Base-by-base conservation (phyloP, 2,888 invertebrate genomes). In the Steinernema carpocapsae region DNA sequence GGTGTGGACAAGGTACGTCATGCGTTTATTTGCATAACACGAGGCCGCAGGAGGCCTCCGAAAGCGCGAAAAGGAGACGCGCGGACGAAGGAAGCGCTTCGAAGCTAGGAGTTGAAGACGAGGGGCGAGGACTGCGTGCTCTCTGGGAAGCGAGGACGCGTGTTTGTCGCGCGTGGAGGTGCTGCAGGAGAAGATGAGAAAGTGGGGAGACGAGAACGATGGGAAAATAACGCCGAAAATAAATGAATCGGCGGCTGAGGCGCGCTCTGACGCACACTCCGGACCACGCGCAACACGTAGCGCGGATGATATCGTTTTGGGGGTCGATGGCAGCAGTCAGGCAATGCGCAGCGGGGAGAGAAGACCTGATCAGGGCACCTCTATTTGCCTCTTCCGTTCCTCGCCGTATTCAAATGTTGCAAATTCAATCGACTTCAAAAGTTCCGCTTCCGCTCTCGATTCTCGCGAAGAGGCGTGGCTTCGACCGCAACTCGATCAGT, bases 201-300 rank as follows among this genome's bases (percentile, higher is more conserved):
- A n/a, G n/a, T n/a, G 37, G 10, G 10, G 37, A 52, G 52, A 52
- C 22, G 24, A 19, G n/a, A 14, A 17, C 19, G 64, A 64, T 32
- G 37, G 64, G 64, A 64, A 64, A 32, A 64, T 32, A 64, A 26
- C 64, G 64, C 64, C 64, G 64, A 64, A 64, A 64, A 64, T 64
- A 64, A 64, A 52, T 32, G 64, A 64, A 64, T 64, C 32, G 64
- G 4, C 37, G 37, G 37, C 37, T 10, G 37, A 37, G 10, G 10
- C 48, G 32, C 43, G 43, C 43, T 7, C 56, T 64, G 64, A 64
- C 64, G 64, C 64, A 64, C 64, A 32, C 64, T 26, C 19, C 22
- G 37, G 37, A 37, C 37, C 10, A 37, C 37, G 37, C 37, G 37
- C 37, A 37, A 37, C 37, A 37, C 37, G 37, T n/a, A n/a, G n/a